Base-by-base conservation (phyloP, 2,113 vertebrate genomes). In the Boulengeromyrus knoepffleri region DNA sequence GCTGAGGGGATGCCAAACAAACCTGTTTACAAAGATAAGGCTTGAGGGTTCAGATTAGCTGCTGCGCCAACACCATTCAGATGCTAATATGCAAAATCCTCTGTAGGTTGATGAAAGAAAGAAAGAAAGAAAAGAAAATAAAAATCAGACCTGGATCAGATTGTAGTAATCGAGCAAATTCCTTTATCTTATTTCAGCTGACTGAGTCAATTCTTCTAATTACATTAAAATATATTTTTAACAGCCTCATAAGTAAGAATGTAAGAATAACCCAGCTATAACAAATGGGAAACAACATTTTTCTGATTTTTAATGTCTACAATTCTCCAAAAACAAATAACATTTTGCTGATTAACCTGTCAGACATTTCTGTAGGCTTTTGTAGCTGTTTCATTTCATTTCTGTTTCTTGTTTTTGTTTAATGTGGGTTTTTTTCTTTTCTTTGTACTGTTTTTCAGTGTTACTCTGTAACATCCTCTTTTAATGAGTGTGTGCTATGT, bases 1-100 rank as follows among this genome's bases (percentile, higher is more conserved):
- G 52, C 36, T 8, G 77, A 24, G 27, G 39, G 80, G 89, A 85
- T 62, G 80, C 36, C 77, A 56, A 85, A 85, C 13, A 85, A 85
- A 56, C 89, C 80, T 85, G 50, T 62, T 85, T 62, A 62, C 52
- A 53, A 45, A 89, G 89, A 89, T 89, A 89, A 89, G 89, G 36
- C 77, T 45, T 15, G 52, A 39, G 10, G 52, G 89, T 36, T 85
- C 39, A 47, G 39, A 89, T 85, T 84, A 89, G 80, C 89, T 36
- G 45, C 80, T 5, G 24, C 27, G 56, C 87, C 21, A 66, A 27
- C 89, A 62, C 19, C 52, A 89, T 89, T 85, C 80, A 85, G 53
- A 85, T 89, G 89, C 50, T 85, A 89, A 89, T 89, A 49, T 39
- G 2, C 27, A 31, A 62, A 89, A 89, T 49, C 89, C n/a, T 85